These are phyloP conservation scores for Eremophila alpestris DNA, from an alignment of 2,797 vertebrate genomes.

Conservation along the genomic window DNA sequence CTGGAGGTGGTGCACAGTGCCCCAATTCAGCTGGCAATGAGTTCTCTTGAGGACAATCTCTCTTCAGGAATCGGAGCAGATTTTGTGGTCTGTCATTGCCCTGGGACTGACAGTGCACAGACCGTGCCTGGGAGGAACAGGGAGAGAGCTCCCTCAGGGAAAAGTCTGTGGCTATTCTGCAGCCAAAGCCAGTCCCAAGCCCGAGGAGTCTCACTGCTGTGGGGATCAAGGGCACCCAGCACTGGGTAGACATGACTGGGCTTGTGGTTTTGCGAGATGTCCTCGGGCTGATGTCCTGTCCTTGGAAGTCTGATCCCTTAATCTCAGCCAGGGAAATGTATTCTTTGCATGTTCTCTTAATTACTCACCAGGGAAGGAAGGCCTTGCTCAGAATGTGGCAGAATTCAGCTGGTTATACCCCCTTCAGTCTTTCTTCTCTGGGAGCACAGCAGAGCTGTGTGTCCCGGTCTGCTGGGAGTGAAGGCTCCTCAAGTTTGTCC, in stretches of 20 bases:
- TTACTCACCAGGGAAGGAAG: not conserved
- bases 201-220: not conserved
- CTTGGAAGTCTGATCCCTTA: not conserved
- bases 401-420: not conserved
- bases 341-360: not conserved
- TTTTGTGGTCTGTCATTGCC: not conserved
- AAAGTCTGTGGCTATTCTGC: not conserved
- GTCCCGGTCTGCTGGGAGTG: not conserved
- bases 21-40: not conserved
- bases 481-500: not conserved
- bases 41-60: not conserved
- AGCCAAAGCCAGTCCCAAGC: not conserved
- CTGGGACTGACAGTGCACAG: not conserved
- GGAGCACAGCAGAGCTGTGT: not conserved
- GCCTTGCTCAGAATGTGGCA: not conserved
- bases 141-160: not conserved
- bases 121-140: not conserved
- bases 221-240: rapidly evolving
- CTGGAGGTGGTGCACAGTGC: not conserved
- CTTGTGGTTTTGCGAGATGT: not conserved
- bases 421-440: not conserved
- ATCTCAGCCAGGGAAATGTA: not conserved
- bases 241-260: rapidly evolving
- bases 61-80: not conserved
- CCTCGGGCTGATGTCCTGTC: rapidly evolving